Evolutionary conservation across 2,888 invertebrate species (phyloP).

Genomic region (Aphelenchoides bicaudatus): DNA sequence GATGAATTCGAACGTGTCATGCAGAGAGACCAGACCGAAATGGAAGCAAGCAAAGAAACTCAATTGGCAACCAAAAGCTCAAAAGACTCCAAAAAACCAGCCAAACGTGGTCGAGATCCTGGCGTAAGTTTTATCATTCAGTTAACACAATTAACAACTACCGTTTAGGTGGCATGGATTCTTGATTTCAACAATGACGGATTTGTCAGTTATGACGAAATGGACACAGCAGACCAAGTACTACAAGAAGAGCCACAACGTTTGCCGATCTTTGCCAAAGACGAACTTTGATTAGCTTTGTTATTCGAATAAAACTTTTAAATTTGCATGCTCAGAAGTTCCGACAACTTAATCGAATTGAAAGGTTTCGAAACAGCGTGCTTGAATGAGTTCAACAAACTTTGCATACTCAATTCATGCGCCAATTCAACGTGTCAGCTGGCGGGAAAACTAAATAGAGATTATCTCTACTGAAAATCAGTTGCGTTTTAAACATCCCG

Average conservation of each 20-base stretch:
- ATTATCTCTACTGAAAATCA: too few species aligned
- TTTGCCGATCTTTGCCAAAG: constrained; percentile 31
- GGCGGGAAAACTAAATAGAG: too few species aligned
- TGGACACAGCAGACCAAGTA: constrained; percentile 38
- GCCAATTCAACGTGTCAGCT: too few species aligned
- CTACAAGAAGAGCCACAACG: constrained; percentile 28
- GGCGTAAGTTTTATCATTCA: too few species aligned
- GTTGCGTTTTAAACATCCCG: too few species aligned
- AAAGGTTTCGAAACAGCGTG: too few species aligned
- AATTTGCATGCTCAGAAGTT: too few species aligned
- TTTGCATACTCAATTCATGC: too few species aligned
- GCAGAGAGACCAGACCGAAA: constrained; percentile 42
- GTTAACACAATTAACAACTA: too few species aligned
- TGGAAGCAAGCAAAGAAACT: constrained; percentile 29
- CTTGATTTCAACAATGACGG: constrained; percentile 60
- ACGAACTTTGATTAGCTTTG: constrained; percentile 25
- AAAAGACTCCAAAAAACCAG: constrained; percentile 12
- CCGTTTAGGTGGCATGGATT: constrained; percentile 60
- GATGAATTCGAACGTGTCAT: constrained; percentile 45
- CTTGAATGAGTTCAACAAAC: too few species aligned
- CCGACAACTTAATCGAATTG: too few species aligned
- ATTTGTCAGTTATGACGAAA: constrained; percentile 47
- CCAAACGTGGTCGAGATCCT: constrained; percentile 52
- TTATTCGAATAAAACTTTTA: neutral
- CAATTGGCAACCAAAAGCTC: constrained; percentile 14